Evolutionary conservation across 2,113 vertebrate species (phyloP).

Genomic region (Phalacrocorax aristotelis): DNA sequence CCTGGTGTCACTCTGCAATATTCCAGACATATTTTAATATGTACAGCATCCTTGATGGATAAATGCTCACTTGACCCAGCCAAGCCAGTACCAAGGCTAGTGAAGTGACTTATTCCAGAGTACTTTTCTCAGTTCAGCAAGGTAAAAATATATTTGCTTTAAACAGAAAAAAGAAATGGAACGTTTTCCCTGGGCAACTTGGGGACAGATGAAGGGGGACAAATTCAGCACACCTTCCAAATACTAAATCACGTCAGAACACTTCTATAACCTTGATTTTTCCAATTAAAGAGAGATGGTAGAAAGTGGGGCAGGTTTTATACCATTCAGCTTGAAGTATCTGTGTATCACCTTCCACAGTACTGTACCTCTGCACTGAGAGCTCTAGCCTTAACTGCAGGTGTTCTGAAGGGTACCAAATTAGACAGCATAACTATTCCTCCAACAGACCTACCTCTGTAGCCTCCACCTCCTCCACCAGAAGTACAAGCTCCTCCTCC

Average conservation of each 20-base stretch:
- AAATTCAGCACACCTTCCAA: background rate
- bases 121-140: background rate
- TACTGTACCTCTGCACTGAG: background rate
- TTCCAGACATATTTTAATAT: background rate
- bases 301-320: background rate
- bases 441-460: slow-evolving; percentile 75
- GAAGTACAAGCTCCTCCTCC: slow-evolving; percentile 89
- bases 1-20: background rate
- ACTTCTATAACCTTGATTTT: background rate
- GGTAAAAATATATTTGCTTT: background rate
- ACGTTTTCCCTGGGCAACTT: background rate
- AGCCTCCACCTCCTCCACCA: slow-evolving; percentile 87
- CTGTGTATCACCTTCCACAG: background rate
- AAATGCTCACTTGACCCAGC: background rate
- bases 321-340: background rate
- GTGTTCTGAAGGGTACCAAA: background rate
- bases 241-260: background rate
- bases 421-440: background rate
- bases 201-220: background rate
- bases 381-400: background rate
- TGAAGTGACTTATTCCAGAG: background rate
- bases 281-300: background rate
- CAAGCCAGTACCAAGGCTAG: background rate
- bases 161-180: background rate
- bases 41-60: background rate